Conservation (phyloP, 1,140 invertebrate species). For the Zaprionus taronus region DNA sequence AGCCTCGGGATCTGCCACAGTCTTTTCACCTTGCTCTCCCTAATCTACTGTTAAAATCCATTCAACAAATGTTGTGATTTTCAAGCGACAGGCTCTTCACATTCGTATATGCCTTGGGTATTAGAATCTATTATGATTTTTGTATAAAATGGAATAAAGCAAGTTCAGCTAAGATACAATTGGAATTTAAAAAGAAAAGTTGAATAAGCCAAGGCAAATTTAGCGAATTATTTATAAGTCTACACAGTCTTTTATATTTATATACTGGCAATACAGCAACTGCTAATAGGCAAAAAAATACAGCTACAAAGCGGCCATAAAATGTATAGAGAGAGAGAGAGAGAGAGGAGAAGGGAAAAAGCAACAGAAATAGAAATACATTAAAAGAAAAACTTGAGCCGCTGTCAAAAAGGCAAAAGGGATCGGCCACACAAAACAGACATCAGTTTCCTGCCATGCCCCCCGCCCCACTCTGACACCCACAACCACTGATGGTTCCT, state of each 20-base stretch:
- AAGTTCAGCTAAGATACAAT: not conserved
- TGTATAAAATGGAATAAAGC: not conserved
- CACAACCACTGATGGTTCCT: not conserved
- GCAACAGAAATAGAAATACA: constrained; percentile 38
- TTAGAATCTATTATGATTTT: too few species aligned
- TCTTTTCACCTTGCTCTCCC: not conserved
- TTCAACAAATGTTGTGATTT: not conserved
- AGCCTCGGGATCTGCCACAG: not conserved
- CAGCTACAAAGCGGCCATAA: not conserved
- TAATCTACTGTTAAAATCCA: not conserved
- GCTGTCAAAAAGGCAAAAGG: constrained; percentile 50
- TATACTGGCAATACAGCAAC: not conserved
- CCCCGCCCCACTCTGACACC: not conserved
- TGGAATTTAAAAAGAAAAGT: not conserved
- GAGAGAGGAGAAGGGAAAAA: not conserved
- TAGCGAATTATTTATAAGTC: not conserved
- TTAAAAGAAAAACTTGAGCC: constrained; percentile 42
- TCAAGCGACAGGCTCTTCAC: not conserved
- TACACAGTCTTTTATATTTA: not conserved
- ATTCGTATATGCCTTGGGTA: too few species aligned
- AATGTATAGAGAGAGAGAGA: not conserved
- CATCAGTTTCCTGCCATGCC: not conserved
- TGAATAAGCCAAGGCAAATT: not conserved
- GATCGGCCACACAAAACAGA: constrained; percentile 25
- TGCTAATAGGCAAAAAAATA: constrained; percentile 5